Percentiles rank a stretch among this genome's conserved stretches.
phyloP scores from a whole-genome alignment of 2,888 invertebrate species.

The Crematogaster levior region DNA sequence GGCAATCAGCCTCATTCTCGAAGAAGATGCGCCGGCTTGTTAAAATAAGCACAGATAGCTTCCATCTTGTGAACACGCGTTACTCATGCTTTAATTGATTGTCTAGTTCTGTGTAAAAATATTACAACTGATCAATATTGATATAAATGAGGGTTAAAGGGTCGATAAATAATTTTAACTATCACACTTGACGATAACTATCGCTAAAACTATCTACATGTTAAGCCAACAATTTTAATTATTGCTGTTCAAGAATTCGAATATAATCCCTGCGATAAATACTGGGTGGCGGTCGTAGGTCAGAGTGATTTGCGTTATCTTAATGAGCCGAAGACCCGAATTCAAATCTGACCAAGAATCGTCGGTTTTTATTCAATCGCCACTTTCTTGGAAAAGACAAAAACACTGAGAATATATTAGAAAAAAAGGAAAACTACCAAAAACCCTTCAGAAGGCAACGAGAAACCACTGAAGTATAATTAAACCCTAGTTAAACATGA shows the following conservation, averaged over 20 bases:
- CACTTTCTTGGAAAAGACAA: no score
- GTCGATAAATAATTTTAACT: not conserved
- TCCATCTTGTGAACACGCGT: constrained; percentile 42
- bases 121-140: not conserved
- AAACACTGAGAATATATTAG: no score
- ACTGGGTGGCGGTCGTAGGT: no score
- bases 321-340: no score
- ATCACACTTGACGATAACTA: not conserved
- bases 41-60: constrained; percentile 39
- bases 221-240: not conserved
- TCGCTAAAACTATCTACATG: not conserved
- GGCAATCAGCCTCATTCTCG: constrained; percentile 50
- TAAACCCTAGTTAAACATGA: no score
- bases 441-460: no score
- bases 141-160: not conserved
- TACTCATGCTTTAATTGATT: constrained; percentile 2
- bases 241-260: not conserved
- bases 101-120: not conserved
- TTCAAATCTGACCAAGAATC: no score
- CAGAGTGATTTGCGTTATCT: no score
- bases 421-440: no score
- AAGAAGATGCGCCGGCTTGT: constrained; percentile 57
- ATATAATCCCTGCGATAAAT: not conserved
- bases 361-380: no score
- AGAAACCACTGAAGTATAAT: no score